Evolutionary conservation across 2,113 vertebrate genomes (phyloP).

Genomic region (Dinomys branickii): DNA sequence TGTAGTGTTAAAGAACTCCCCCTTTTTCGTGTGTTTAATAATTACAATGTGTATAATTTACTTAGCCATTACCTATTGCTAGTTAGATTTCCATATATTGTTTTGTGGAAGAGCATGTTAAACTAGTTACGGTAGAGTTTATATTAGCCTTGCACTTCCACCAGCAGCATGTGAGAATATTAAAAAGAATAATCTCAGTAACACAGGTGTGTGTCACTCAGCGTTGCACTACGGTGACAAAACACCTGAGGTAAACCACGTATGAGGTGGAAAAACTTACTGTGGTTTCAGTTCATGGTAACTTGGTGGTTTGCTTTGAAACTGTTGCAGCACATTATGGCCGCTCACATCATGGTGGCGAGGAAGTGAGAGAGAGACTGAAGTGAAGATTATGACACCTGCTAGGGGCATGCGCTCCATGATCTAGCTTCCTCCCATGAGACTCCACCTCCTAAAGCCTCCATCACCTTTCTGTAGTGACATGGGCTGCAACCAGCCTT

Average conservation of each 20-base stretch:
- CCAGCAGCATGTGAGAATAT: background rate
- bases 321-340: background rate
- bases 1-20: background rate
- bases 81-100: background rate
- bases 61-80: background rate
- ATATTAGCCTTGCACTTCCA: background rate
- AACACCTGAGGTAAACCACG: background rate
- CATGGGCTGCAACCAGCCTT: background rate
- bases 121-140: background rate
- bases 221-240: background rate
- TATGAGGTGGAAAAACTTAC: background rate
- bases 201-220: background rate
- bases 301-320: background rate
- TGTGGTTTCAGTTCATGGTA: background rate
- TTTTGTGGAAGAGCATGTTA: background rate
- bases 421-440: background rate
- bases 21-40: background rate
- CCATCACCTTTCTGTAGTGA: background rate
- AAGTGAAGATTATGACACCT: too few relatives aligned
- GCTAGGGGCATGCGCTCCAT: background rate
- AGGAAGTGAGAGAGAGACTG: background rate
- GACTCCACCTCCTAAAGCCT: background rate
- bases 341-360: background rate
- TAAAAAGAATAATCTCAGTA: background rate
- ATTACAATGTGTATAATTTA: background rate